Conservation (phyloP, 2,113 vertebrate genomes). For the Pan troglodytes region NHGRI_mPanTro3-v2.1_pri NC_072411.2:127087501-127088000, state of each 20-base stretch:
- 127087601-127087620: background rate
- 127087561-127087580: background rate
- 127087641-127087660: conserved; percentile 94
- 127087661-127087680: conserved; percentile 93
- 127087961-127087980: background rate
- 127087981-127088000: background rate
- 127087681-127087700: conserved; percentile 96
- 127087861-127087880: background rate
- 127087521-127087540: background rate
- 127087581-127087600: background rate
- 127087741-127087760: conserved; percentile 28
- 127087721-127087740: conserved; percentile 87
- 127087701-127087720: conserved; percentile 96
- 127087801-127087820: background rate
- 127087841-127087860: background rate
- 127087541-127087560: background rate
- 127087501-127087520: background rate
- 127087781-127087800: background rate
- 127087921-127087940: background rate
- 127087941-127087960: background rate
- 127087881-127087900: background rate
- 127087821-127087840: background rate
- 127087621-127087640: background rate
- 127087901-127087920: background rate
- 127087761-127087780: background rate